phyloP scores from a whole-genome alignment of 2,797 vertebrate genomes.

The Vespertilio murinus region DNA sequence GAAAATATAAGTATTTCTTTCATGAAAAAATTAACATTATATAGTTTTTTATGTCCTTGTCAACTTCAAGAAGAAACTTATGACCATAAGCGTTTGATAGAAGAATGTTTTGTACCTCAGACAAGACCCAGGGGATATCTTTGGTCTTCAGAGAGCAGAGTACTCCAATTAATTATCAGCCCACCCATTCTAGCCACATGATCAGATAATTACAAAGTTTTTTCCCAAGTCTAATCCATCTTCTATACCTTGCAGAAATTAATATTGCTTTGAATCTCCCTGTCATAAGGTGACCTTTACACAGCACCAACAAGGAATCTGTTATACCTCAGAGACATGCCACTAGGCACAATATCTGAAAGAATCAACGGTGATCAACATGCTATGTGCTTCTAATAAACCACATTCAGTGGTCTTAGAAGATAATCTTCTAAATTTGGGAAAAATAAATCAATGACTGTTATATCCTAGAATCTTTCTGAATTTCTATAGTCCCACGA shows the following conservation, averaged over 20 bases:
- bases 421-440: background rate
- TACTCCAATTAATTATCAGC: background rate
- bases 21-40: slow-evolving; percentile 74
- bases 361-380: no score
- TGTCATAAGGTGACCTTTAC: background rate
- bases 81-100: slow-evolving; percentile 66
- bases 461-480: background rate
- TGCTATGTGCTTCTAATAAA: background rate
- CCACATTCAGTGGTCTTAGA: background rate
- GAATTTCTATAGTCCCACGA: background rate
- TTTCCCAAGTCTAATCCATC: background rate
- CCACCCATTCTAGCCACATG: background rate
- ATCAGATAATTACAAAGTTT: background rate
- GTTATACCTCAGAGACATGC: background rate
- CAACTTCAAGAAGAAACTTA: slow-evolving; percentile 75
- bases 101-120: slow-evolving; percentile 31
- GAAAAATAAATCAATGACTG: background rate
- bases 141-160: background rate
- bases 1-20: slow-evolving; percentile 79
- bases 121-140: background rate
- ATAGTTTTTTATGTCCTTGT: slow-evolving; percentile 65
- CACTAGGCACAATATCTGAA: background rate
- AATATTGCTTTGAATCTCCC: slow-evolving; percentile 15
- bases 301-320: background rate
- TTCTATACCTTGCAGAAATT: background rate